Evolutionary conservation across 2,113 vertebrate species (phyloP).

Genomic region (Triplophysa dalaica): DNA sequence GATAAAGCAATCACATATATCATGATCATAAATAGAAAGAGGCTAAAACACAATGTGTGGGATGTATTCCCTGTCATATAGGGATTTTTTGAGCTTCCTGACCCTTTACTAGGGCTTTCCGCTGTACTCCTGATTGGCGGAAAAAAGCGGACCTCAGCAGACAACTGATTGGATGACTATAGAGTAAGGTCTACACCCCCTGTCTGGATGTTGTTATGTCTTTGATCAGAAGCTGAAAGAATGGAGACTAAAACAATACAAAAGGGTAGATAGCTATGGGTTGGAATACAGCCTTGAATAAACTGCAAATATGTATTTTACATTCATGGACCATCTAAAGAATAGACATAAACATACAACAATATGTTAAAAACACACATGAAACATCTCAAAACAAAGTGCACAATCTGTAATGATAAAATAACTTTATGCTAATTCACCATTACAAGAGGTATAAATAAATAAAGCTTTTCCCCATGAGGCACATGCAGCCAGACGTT

Average conservation of each 20-base stretch:
- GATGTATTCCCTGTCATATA: slow-evolving; percentile 62
- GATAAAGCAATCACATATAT: slow-evolving; percentile 24
- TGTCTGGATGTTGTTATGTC: not conserved
- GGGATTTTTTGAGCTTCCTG: slow-evolving; percentile 70
- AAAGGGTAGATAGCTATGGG: not conserved
- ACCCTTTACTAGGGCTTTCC: slow-evolving; percentile 54
- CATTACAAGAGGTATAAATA: too few species aligned
- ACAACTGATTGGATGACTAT: slow-evolving; percentile 57
- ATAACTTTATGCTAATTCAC: too few species aligned
- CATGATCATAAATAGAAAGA: slow-evolving; percentile 18
- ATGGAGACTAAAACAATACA: not conserved
- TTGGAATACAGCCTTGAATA: not conserved
- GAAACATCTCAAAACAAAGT: not conserved
- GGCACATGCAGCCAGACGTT: too few species aligned
- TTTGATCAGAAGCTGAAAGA: slow-evolving; percentile 20
- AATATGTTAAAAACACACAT: too few species aligned
- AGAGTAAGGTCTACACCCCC: not conserved
- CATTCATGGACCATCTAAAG: not conserved
- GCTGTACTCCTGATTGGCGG: slow-evolving; percentile 63
- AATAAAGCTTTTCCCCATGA: too few species aligned
- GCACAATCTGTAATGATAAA: not conserved
- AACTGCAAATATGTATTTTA: slow-evolving; percentile 24
- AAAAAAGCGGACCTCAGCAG: slow-evolving; percentile 16
- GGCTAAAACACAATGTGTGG: slow-evolving; percentile 40
- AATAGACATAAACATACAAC: not conserved